phyloP scores from a whole-genome alignment of 64 coral and sea anemone species.

The Montipora efflorescens region DNA sequence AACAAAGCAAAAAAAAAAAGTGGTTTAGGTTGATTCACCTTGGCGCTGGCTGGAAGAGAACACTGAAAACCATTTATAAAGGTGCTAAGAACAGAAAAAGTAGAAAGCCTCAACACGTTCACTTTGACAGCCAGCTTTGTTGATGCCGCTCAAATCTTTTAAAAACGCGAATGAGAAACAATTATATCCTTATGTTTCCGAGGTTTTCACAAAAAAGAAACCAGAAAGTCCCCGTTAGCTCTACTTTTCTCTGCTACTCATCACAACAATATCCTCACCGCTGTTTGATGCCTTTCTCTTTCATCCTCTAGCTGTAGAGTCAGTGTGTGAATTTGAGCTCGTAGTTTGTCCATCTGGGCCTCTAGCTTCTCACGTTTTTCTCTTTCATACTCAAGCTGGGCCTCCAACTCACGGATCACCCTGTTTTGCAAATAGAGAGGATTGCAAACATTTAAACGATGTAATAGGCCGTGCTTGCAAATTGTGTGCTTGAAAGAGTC shows the following conservation, averaged over 20 bases:
- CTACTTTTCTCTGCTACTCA: too few species aligned
- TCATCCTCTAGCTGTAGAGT: conserved; percentile 94
- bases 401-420: conserved; percentile 90
- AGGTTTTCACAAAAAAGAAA: too few species aligned
- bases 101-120: too few species aligned
- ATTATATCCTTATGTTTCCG: too few species aligned
- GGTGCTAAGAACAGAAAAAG: too few species aligned
- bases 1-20: background rate
- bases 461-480: background rate
- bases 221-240: too few species aligned
- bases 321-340: conserved; percentile 92
- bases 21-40: too few species aligned
- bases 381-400: conserved; percentile 91
- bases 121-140: too few species aligned
- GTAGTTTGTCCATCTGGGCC: conserved; percentile 92
- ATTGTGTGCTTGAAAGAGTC: background rate
- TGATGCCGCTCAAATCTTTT: too few species aligned
- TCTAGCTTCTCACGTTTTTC: conserved; percentile 93
- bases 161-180: too few species aligned
- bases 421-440: background rate
- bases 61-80: too few species aligned
- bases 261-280: background rate
- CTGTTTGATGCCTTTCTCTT: conserved; percentile 47
- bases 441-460: background rate
- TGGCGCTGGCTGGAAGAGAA: too few species aligned